Percentiles rank a stretch among this genome's conserved stretches.
Evolutionary conservation across 1,140 invertebrate species (phyloP).

Genomic region (Rhyzopertha dominica): DNA sequence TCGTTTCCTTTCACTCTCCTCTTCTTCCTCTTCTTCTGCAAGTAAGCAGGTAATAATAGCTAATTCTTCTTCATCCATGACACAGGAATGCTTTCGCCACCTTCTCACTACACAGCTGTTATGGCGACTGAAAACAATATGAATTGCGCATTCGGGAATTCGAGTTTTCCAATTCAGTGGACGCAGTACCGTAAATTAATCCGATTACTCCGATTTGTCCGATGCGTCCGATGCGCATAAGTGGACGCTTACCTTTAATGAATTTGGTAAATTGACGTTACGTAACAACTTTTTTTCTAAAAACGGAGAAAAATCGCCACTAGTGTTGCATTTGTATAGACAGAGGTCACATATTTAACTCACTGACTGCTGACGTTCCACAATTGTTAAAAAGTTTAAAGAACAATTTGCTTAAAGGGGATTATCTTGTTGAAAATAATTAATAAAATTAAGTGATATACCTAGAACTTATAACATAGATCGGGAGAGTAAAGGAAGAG

Average conservation of each 20-base stretch:
- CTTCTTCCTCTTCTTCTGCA: slow-evolving; percentile 19
- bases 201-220: slow-evolving; percentile 10
- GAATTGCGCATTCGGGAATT: slow-evolving; percentile 3
- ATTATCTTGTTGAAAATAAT: too few relatives aligned
- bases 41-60: slow-evolving; percentile 8
- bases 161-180: slow-evolving; percentile 6
- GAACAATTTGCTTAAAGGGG: too few relatives aligned
- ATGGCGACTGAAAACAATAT: slow-evolving; percentile 8
- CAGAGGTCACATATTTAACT: too few relatives aligned
- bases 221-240: slow-evolving; percentile 7
- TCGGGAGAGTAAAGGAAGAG: too few relatives aligned
- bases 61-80: slow-evolving; percentile 9
- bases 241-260: slow-evolving; percentile 1
- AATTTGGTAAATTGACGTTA: not conserved
- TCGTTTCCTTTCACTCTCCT: slow-evolving; percentile 10
- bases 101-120: not conserved
- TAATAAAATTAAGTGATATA: too few relatives aligned
- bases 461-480: too few relatives aligned
- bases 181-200: slow-evolving; percentile 5
- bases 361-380: too few relatives aligned
- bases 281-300: too few relatives aligned
- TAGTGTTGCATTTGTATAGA: too few relatives aligned
- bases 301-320: too few relatives aligned
- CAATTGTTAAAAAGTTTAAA: too few relatives aligned
- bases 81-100: too few relatives aligned